Percentiles rank a stretch among this genome's conserved stretches.
Evolutionary conservation across 2,888 invertebrate species (phyloP).

Genomic region (Oligia fasciuncula): DNA sequence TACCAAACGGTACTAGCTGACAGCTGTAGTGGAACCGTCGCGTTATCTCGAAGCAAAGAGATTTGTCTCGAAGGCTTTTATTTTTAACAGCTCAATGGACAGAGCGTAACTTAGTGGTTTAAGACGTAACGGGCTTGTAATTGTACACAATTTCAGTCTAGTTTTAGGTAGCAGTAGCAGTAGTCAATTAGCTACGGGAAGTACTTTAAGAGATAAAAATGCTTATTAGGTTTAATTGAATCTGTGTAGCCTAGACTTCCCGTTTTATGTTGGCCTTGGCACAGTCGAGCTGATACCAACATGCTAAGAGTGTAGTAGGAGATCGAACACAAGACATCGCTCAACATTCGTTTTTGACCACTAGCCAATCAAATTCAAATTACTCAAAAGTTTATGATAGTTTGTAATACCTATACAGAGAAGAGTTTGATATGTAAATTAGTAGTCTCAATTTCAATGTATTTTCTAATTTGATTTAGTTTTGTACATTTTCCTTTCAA

Average conservation of each 20-base stretch:
- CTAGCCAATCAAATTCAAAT: background rate
- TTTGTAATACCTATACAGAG: background rate
- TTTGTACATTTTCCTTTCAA: background rate
- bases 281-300: background rate
- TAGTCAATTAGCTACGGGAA: background rate
- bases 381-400: background rate
- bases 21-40: background rate
- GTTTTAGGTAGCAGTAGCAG: background rate
- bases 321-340: background rate
- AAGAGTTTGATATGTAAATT: background rate
- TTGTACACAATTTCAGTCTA: constrained; percentile 20
- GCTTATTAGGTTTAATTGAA: background rate
- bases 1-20: constrained; percentile 26
- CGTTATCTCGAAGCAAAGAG: background rate
- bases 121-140: constrained; percentile 42
- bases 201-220: background rate
- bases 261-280: background rate
- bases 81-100: constrained; percentile 35
- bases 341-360: background rate
- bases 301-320: background rate
- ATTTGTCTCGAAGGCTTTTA: constrained; percentile 10
- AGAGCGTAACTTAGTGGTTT: constrained; percentile 27
- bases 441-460: background rate
- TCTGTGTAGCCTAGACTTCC: background rate
- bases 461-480: background rate